Percentiles rank a stretch among this genome's conserved stretches.
phyloP scores from a whole-genome alignment of 1,140 invertebrate species.

The Papilio aristodemus region DNA sequence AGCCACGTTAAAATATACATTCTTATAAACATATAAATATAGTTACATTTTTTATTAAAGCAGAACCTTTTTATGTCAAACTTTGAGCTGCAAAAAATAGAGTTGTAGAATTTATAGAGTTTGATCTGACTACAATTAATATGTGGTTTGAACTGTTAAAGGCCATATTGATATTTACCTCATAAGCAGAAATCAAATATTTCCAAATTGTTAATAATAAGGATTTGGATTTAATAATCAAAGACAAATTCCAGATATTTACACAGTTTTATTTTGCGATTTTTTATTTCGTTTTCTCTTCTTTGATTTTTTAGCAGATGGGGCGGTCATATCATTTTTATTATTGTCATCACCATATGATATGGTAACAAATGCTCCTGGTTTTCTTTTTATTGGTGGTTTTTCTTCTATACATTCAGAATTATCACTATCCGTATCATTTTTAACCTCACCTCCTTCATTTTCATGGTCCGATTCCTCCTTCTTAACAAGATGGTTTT shows the following conservation, averaged over 20 bases:
- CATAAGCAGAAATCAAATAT: too few relatives aligned
- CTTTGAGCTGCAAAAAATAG: too few relatives aligned
- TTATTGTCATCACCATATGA: constrained; percentile 60
- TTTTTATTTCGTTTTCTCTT: constrained; percentile 66
- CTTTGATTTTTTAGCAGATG: constrained; percentile 63
- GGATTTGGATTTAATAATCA: not conserved
- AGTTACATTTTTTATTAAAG: too few relatives aligned
- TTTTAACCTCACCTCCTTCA: constrained; percentile 42
- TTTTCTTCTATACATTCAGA: constrained; percentile 40
- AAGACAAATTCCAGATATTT: constrained; percentile 19
- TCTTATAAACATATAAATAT: too few relatives aligned
- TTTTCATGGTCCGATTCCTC: constrained; percentile 56
- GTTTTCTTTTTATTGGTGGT: constrained; percentile 55
- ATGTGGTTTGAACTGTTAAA: too few relatives aligned
- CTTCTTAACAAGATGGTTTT: constrained; percentile 71
- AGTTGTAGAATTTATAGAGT: too few relatives aligned
- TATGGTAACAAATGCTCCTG: constrained; percentile 68
- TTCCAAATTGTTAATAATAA: not conserved
- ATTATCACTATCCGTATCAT: constrained; percentile 48
- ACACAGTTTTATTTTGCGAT: constrained; percentile 52
- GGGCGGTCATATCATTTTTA: constrained; percentile 40
- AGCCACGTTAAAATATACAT: too few relatives aligned
- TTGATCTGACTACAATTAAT: too few relatives aligned
- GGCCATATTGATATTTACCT: too few relatives aligned
- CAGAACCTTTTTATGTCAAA: too few relatives aligned